phyloP scores from a whole-genome alignment of 1,140 invertebrate species.

The Ptiloglossa arizonensis region DNA sequence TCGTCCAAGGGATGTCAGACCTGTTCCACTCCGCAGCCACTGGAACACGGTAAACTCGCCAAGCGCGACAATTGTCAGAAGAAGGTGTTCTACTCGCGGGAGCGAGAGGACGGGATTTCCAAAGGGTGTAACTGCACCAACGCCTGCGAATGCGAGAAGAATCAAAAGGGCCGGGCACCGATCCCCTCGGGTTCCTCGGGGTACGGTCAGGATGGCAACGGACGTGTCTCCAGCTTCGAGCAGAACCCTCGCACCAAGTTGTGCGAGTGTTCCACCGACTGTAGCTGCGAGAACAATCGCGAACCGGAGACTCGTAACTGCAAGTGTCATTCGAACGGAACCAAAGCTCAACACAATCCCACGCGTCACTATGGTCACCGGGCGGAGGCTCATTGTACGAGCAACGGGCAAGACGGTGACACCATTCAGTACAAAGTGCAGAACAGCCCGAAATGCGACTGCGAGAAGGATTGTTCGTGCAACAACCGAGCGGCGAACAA shows the following conservation, averaged over 20 bases:
- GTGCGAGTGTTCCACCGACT: conserved; percentile 57
- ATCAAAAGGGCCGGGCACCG: conserved; percentile 10
- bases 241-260: conserved; percentile 30
- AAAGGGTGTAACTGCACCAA: conserved; percentile 12
- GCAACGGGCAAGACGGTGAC: conserved; percentile 18
- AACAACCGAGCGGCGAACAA: conserved; percentile 41
- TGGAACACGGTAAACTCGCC: neutral
- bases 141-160: conserved; percentile 32
- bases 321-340: conserved; percentile 12
- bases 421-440: conserved; percentile 56
- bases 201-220: conserved; percentile 34
- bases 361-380: conserved; percentile 1
- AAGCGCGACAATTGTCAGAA: conserved; percentile 45
- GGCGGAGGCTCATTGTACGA: conserved; percentile 23
- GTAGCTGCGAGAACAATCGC: conserved; percentile 39
- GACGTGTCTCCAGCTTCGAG: conserved; percentile 9
- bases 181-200: conserved; percentile 29
- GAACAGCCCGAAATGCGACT: conserved; percentile 58
- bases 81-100: neutral
- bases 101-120: neutral
- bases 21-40: conserved; percentile 14
- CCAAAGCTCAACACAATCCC: conserved; percentile 23
- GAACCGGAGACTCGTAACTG: conserved; percentile 29
- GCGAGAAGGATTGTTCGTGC: conserved; percentile 65
- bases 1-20: conserved; percentile 26